Evolutionary conservation across 1,140 invertebrate genomes (phyloP), one percentile per base, ranked within the genome.

Genomic region (Cotesia typhae): DNA sequence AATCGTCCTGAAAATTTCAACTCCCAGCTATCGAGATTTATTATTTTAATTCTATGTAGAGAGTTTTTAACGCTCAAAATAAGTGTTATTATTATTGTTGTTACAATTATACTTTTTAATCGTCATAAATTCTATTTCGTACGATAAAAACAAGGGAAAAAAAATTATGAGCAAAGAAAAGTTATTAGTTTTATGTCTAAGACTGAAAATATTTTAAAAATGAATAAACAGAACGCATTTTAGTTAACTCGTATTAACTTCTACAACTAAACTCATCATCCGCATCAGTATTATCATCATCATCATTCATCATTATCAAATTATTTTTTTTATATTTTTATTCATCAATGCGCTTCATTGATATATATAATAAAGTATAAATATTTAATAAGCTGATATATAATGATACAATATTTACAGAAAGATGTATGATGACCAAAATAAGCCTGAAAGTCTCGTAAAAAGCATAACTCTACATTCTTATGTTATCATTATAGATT

Each of bases 401-500:
- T 79, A 82, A 78, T 79, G 74, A 47, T 84, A 84, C 82, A 85
- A 74, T 85, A 85, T 85, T 76, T 84, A 85, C 83, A 85, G 78
- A 70, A 78, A 77, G 76, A 80, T 73, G 73, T 79, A 76, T 77
- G 64, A 74, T 65, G 52, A 79, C 77, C 65, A 63, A 72, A 81
- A 76, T 79, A 52, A 78, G 77, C 70, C 75, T 78, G 71, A 59
- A 66, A 67, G 17, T 66, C 47, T 66, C 64, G 38, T 66, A 41
- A 63, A 63, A 63, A 47, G 41, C 35, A 63, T 2, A 63, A 63
- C 37, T 36, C 60, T 63, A 9, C 59, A 60, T 60, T 63, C 35
- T 37, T 28, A n/a, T 63, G 6, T 12, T 38, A 7, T 70, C 72
- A 28, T 67, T 70, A 75, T 72, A 73, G 67, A 47, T 14, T 37